Evolutionary conservation across 2,888 invertebrate species (phyloP).

Genomic region (Ormyrus nitidulus): DNA sequence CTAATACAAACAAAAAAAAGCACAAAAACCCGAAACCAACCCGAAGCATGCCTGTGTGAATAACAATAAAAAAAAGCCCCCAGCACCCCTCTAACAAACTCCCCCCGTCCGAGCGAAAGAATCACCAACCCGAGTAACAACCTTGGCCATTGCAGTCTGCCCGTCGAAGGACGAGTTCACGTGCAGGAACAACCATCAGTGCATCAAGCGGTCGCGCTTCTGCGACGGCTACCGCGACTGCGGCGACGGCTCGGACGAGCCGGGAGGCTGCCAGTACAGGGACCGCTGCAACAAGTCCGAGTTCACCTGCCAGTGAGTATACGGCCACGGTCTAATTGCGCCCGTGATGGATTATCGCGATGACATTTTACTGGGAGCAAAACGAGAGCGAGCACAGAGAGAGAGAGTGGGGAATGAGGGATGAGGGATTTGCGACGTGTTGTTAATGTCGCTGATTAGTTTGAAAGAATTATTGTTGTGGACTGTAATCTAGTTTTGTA

Average conservation of each 20-base stretch:
- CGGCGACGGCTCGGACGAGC: constrained; percentile 83
- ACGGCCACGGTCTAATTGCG: background rate
- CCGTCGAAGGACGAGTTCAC: constrained; percentile 77
- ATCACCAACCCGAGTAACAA: background rate
- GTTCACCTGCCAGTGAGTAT: constrained; percentile 71
- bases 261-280: constrained; percentile 76
- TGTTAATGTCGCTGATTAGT: too few species aligned
- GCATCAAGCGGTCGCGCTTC: constrained; percentile 79
- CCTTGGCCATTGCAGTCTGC: constrained; percentile 75
- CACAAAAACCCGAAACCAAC: too few species aligned
- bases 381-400: background rate
- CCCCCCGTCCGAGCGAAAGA: too few species aligned
- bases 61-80: background rate
- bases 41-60: too few species aligned
- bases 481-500: too few species aligned
- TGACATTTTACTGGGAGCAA: background rate
- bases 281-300: constrained; percentile 73
- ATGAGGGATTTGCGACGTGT: background rate
- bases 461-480: too few species aligned
- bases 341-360: background rate
- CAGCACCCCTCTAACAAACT: background rate
- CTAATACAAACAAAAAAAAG: too few species aligned
- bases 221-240: constrained; percentile 84
- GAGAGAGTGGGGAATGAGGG: background rate
- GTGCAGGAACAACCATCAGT: constrained; percentile 80